phyloP scores from a whole-genome alignment of 1,140 invertebrate genomes.

The Drosophila seguyi region DNA sequence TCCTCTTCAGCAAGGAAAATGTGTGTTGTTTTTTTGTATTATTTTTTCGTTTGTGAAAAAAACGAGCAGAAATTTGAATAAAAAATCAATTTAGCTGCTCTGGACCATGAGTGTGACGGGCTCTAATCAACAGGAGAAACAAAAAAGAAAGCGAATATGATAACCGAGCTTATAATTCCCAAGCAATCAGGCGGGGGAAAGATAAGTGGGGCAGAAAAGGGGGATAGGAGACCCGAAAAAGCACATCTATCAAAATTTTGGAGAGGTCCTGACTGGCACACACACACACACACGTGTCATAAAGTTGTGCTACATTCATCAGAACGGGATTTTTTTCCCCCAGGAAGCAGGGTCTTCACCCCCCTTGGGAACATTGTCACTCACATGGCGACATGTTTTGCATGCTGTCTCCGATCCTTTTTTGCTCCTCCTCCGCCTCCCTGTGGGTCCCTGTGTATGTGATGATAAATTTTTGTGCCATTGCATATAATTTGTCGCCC shows the following conservation, averaged over 20 bases:
- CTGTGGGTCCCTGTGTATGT: constrained; percentile 11
- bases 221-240: constrained; percentile 23
- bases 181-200: constrained; percentile 21
- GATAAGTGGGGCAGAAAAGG: background rate
- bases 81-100: constrained; percentile 72
- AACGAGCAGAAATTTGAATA: constrained; percentile 63
- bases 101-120: constrained; percentile 27
- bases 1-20: constrained; percentile 18
- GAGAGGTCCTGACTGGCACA: constrained; percentile 39
- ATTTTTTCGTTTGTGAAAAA: constrained; percentile 27
- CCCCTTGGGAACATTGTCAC: constrained; percentile 60
- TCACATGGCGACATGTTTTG: constrained; percentile 66
- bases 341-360: background rate
- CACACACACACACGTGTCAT: constrained; percentile 49
- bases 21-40: constrained; percentile 51
- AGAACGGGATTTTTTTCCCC: background rate
- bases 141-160: constrained; percentile 22
- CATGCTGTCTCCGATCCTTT: constrained; percentile 44
- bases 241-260: constrained; percentile 45
- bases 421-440: background rate
- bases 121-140: constrained; percentile 30
- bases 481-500: constrained; percentile 79
- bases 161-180: constrained; percentile 40
- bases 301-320: constrained; percentile 75
- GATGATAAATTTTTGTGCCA: constrained; percentile 61